A percentile compares a stretch with the other conserved stretches of the same genome.
These are phyloP conservation scores for Margaritifera margaritifera DNA, from an alignment of 2,888 invertebrate species.

Conservation along the genomic window DNA sequence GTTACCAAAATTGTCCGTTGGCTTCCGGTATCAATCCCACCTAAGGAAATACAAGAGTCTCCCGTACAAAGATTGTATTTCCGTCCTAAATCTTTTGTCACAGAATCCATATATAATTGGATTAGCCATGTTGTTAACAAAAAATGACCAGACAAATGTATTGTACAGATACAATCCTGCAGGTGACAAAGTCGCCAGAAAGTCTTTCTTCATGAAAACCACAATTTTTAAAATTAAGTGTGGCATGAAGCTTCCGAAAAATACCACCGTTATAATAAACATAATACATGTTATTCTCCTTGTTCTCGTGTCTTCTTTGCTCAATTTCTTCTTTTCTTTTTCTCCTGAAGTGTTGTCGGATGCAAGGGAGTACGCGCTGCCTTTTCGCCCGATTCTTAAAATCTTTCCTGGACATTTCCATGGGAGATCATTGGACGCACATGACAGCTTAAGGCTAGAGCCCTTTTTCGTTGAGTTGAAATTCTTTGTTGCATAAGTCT, in stretches of 20 bases:
- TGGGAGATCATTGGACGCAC: no score
- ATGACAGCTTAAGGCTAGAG: no score
- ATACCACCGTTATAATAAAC: conserved; percentile 49
- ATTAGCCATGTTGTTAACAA: conserved; percentile 56
- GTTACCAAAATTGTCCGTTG: no score
- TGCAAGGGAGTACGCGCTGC: no score
- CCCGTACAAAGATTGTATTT: conserved; percentile 25
- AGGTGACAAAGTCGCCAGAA: conserved; percentile 30
- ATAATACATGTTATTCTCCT: conserved; percentile 49
- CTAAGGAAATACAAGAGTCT: background rate
- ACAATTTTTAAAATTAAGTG: conserved; percentile 45
- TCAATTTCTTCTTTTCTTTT: background rate
- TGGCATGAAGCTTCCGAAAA: conserved; percentile 55
- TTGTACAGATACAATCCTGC: conserved; percentile 40
- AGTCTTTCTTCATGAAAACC: conserved; percentile 38
- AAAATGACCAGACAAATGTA: conserved; percentile 54
- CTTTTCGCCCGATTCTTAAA: no score
- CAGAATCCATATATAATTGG: conserved; percentile 58
- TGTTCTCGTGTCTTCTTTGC: conserved; percentile 3
- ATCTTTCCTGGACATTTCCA: no score
- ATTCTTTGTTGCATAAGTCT: no score
- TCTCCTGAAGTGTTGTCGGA: no score
- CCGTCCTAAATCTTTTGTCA: conserved; percentile 50
- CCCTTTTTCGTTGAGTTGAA: no score
- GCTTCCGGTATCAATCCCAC: no score